phyloP scores from a whole-genome alignment of 2,888 invertebrate species.

The Morpho deidamia region DNA sequence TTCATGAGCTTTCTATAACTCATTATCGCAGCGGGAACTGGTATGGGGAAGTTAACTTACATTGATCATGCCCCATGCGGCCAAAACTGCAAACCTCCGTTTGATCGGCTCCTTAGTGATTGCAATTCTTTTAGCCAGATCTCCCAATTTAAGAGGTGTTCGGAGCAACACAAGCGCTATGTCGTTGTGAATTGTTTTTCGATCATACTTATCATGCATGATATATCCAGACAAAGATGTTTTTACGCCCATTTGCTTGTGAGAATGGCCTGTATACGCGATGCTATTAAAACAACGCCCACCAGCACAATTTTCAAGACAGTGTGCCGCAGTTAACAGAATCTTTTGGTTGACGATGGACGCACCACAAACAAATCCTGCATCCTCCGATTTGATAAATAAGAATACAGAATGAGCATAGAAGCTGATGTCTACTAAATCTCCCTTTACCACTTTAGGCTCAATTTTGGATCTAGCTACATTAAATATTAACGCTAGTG shows the following conservation, averaged over 20 bases:
- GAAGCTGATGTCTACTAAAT: neutral
- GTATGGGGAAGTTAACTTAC: neutral
- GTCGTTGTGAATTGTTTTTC: neutral
- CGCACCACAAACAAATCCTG: conserved; percentile 29
- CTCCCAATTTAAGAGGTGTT: neutral
- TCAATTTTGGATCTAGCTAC: neutral
- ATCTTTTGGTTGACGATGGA: conserved; percentile 36
- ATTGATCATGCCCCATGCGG: too few relatives aligned
- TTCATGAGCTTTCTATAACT: too few relatives aligned
- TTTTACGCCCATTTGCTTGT: neutral
- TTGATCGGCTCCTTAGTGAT: neutral
- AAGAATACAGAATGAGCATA: conserved; percentile 24
- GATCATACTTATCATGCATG: neutral
- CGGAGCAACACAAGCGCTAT: neutral
- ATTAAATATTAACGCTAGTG: neutral
- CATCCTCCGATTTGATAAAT: conserved; percentile 2
- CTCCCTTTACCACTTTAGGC: neutral
- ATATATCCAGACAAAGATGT: neutral
- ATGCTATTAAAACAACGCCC: neutral
- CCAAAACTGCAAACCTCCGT: neutral
- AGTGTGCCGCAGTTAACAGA: conserved; percentile 36
- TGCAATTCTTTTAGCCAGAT: neutral
- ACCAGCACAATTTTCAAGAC: conserved; percentile 24
- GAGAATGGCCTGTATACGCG: neutral
- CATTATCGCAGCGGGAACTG: too few relatives aligned